A percentile compares a stretch with the other conserved stretches of the same genome.
Evolutionary conservation across 2,797 vertebrate genomes (phyloP).

Genomic region (Cynodonichthys magdalenae): DNA sequence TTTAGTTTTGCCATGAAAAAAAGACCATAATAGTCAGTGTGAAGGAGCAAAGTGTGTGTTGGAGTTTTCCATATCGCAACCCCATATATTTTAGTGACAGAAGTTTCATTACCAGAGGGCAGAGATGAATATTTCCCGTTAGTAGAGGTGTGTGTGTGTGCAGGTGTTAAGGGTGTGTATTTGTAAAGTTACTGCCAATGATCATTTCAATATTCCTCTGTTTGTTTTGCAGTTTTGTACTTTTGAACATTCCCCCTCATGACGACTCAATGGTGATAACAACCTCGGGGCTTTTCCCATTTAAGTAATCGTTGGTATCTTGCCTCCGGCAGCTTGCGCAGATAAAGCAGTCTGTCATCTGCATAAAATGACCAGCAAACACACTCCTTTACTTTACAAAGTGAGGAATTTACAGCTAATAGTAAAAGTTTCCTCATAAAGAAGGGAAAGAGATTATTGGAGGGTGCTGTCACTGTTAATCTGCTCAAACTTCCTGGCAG

Average conservation of each 20-base stretch:
- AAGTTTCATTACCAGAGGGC: conserved; percentile 73
- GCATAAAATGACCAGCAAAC: conserved; percentile 38
- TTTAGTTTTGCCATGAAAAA: conserved; percentile 59
- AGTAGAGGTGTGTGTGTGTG: conserved; percentile 22
- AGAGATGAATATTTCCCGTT: conserved; percentile 64
- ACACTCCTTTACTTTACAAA: conserved; percentile 35
- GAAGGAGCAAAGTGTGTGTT: conserved; percentile 8
- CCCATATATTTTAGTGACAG: conserved; percentile 75
- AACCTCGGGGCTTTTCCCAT: conserved; percentile 49
- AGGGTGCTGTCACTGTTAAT: conserved; percentile 33
- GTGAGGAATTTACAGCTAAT: conserved; percentile 41
- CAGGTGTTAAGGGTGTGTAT: conserved; percentile 22
- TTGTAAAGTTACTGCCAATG: conserved; percentile 46
- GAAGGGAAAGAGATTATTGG: conserved; percentile 14
- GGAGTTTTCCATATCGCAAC: conserved; percentile 58
- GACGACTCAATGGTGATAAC: conserved; percentile 54
- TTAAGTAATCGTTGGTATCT: conserved; percentile 39
- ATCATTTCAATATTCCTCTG: conserved; percentile 57
- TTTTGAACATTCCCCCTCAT: conserved; percentile 63
- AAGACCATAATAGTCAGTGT: conserved; percentile 52
- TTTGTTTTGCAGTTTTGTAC: conserved; percentile 62
- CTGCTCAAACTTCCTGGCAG: conserved; percentile 17
- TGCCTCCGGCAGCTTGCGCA: conserved; percentile 14
- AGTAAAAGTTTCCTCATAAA: conserved; percentile 7
- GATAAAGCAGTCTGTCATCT: conserved; percentile 31